phyloP scores from a whole-genome alignment of 2,888 invertebrate genomes.

The Junonia oenone region DNA sequence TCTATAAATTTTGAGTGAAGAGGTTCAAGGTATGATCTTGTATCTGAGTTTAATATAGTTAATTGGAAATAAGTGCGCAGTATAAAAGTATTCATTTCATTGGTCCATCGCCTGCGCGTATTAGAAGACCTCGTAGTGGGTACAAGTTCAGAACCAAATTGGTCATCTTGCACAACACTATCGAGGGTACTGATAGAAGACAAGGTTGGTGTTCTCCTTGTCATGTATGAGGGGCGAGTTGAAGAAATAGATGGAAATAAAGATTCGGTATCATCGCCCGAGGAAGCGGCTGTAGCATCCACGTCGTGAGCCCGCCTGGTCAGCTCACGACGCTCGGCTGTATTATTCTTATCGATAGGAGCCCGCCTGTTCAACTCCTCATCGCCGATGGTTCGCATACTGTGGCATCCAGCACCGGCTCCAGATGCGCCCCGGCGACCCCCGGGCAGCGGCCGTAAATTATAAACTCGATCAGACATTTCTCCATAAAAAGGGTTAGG shows the following conservation, averaged over 20 bases:
- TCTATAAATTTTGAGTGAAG: slow-evolving; percentile 21
- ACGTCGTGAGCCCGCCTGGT: too few species aligned
- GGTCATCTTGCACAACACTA: slow-evolving; percentile 10
- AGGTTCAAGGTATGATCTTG: slow-evolving; percentile 12
- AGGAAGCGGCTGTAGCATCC: too few species aligned
- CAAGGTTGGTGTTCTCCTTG: background rate
- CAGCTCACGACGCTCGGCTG: too few species aligned
- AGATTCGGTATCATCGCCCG: background rate
- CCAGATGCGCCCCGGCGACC: too few species aligned
- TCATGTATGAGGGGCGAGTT: background rate
- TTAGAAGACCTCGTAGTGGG: slow-evolving; percentile 1
- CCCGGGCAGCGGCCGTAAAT: too few species aligned
- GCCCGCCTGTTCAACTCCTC: too few species aligned
- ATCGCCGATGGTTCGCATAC: too few species aligned
- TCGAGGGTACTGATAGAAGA: background rate
- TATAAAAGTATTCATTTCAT: slow-evolving; percentile 14
- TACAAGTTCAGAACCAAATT: background rate
- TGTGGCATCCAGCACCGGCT: too few species aligned
- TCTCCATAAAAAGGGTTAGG: too few species aligned
- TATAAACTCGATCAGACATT: too few species aligned
- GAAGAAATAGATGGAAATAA: background rate
- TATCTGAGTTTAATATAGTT: slow-evolving; percentile 13
- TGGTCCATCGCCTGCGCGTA: slow-evolving; percentile 13
- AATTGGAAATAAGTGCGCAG: slow-evolving; percentile 15
- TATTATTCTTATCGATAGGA: too few species aligned